Evolutionary conservation across 1,140 invertebrate genomes (phyloP), one percentile per base, ranked within the genome.

Genomic region (Lordiphosa mommai): DNA sequence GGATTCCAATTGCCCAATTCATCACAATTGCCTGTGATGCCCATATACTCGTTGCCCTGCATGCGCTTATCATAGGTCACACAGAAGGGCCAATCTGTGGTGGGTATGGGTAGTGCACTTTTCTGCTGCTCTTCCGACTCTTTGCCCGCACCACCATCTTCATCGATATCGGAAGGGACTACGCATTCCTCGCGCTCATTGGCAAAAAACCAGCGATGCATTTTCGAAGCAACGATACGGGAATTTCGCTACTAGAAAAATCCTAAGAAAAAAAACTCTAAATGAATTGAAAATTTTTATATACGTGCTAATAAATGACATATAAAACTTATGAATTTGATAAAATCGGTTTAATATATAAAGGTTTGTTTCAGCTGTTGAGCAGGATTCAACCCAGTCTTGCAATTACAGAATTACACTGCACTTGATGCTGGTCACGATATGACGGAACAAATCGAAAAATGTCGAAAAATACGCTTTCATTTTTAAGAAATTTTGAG

Each of bases 1-100:
- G 89, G 82, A 3, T 84, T 29, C 91, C 91, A 91, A 17, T 68
- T 70, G 4, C 91, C 91, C 17, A 91, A 49, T 12, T 84, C 79
- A 0, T 65, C 37, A n/a, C 89, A 87, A 53, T 89, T 87, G 1
- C 91, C 91, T 1, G 77, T 79, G 0, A 91, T 71, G 34, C 89
- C 91, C 2, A 91, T 41, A 9, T 61, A 56, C 82, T 91, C 90
- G 13, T 89, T 89, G 16, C 82, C 76, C 1, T 16, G 10, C 9
- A 87, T 14, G 0, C 1, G 13, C 0, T 1, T 1, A 0, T 55
- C 12, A 2, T 44, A 57, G 4, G 7, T 10, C 10, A 84, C 84
- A 27, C 64, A 59, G 23, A 86, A 86, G 4, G 68, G 70, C 69
- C 82, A 86, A 3, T 69, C 59, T 7, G 64, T 49, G 3, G 58